These are phyloP conservation scores for Agrochola circellaris DNA, from an alignment of 2,888 invertebrate genomes.

Conservation along the genomic window DNA sequence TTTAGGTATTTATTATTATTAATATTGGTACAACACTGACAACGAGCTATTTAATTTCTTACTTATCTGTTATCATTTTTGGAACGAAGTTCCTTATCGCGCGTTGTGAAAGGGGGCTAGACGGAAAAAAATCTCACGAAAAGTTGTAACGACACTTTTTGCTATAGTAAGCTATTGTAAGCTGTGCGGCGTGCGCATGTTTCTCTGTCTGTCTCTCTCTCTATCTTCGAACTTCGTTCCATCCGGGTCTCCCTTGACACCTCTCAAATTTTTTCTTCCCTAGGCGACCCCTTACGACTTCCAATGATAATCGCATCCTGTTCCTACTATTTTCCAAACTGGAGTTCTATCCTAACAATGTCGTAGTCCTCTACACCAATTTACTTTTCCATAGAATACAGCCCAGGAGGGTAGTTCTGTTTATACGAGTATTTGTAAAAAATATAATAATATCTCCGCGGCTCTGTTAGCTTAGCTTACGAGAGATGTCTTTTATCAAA, in stretches of 20 bases:
- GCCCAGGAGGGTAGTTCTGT: conserved; percentile 47
- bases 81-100: no score
- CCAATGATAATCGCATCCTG: background rate
- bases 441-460: conserved; percentile 62
- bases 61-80: background rate
- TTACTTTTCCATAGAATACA: conserved; percentile 43
- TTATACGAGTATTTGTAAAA: conserved; percentile 62
- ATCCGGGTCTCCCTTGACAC: no score
- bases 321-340: background rate
- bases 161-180: no score
- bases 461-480: conserved; percentile 30
- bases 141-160: no score
- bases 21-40: background rate
- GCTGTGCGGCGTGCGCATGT: no score
- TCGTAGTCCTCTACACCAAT: conserved; percentile 44
- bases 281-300: background rate
- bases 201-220: no score
- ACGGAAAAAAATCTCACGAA: no score
- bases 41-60: background rate
- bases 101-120: no score
- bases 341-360: conserved; percentile 23
- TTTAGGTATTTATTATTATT: no score
- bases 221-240: no score
- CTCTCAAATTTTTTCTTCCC: background rate
- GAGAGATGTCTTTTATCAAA: conserved; percentile 48